Percentiles rank a stretch among this genome's conserved stretches.
Conservation (phyloP, 2,113 vertebrate genomes). For the Oenanthe oenanthe region DNA sequence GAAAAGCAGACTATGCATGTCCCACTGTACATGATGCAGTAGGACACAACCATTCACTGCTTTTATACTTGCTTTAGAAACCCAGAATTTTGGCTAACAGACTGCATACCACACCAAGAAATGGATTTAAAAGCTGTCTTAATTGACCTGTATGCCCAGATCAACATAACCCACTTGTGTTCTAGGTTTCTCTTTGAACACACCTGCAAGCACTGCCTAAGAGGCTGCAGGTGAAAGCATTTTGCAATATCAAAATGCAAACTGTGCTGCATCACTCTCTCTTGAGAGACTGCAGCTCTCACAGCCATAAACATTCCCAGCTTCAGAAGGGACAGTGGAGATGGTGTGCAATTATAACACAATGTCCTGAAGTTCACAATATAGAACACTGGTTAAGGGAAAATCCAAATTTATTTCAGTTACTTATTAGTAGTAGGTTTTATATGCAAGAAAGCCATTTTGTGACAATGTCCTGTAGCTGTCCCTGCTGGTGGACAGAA, state of each 20-base stretch:
- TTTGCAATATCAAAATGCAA: background rate
- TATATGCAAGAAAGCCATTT: background rate
- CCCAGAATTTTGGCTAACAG: background rate
- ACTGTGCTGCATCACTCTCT: background rate
- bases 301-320: background rate
- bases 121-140: background rate
- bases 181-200: background rate
- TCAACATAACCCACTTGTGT: background rate
- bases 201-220: background rate
- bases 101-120: background rate
- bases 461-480: background rate
- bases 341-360: background rate
- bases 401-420: background rate
- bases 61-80: background rate
- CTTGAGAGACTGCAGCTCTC: background rate
- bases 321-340: background rate
- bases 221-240: background rate
- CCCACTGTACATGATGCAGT: background rate
- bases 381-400: background rate
- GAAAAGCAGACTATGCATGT: background rate
- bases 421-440: constrained; percentile 19
- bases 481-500: background rate
- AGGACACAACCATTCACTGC: too few relatives aligned
- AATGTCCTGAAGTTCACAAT: background rate
- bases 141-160: background rate